These are phyloP conservation scores for Coilia nasus DNA, from an alignment of 2,797 vertebrate species.

Conservation along the genomic window DNA sequence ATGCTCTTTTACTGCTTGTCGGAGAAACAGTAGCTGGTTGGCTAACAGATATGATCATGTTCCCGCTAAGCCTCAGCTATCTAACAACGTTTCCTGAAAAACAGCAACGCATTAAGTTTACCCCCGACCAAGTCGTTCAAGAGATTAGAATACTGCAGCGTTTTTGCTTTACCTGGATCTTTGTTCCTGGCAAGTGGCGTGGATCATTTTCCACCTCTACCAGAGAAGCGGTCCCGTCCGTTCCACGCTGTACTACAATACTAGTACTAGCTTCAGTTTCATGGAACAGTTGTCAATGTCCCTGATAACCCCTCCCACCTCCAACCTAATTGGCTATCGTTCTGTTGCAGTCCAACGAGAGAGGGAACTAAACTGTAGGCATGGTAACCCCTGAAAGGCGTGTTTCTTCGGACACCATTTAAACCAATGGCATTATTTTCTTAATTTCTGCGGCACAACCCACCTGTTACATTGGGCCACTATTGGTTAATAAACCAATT, in stretches of 20 bases:
- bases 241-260: slow-evolving; percentile 5
- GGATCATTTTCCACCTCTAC: slow-evolving; percentile 60
- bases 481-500: slow-evolving; percentile 34
- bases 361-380: slow-evolving; percentile 62
- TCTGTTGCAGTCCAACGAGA: slow-evolving; percentile 46
- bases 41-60: slow-evolving; percentile 21
- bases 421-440: slow-evolving; percentile 53
- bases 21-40: slow-evolving; percentile 14
- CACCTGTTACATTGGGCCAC: slow-evolving; percentile 30
- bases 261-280: slow-evolving; percentile 48
- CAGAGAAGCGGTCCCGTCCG: slow-evolving; percentile 35
- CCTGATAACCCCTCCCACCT: slow-evolving; percentile 56
- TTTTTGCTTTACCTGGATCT: slow-evolving; percentile 65
- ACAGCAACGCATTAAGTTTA: background rate
- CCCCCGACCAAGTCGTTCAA: background rate
- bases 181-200: slow-evolving; percentile 52
- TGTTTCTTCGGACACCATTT: slow-evolving; percentile 33
- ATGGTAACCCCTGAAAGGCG: slow-evolving; percentile 73
- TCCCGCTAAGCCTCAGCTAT: background rate
- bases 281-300: slow-evolving; percentile 60
- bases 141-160: background rate
- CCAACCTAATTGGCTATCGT: slow-evolving; percentile 58
- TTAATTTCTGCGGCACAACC: slow-evolving; percentile 36
- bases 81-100: background rate
- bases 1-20: background rate